Base-by-base conservation (phyloP, 2,113 vertebrate genomes). In the human region DNA sequence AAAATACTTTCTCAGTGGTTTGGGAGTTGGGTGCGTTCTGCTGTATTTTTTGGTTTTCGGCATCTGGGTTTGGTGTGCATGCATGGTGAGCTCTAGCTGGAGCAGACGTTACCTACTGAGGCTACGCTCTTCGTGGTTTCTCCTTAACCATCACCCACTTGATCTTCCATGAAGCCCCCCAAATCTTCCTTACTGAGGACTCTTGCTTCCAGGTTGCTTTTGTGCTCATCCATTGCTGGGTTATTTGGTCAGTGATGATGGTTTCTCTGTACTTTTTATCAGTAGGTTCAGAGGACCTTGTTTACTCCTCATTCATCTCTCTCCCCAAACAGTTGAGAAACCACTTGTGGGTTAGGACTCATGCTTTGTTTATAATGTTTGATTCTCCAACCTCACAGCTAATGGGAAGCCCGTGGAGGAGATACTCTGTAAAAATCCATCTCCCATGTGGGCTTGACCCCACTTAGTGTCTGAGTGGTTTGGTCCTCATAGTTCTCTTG, bases 71-170 rank as follows among this genome's bases (percentile, higher is more conserved):
- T 70, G 84, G n/a, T 25, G 5, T 10, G 7, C 10, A 2, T 27
- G 30, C 8, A 6, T 0, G 4, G 38, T 0, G 2, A 6, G 23
- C 43, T 68, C 55, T 16, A 11, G 32, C 91, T 4, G 13, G 50
- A 72, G 55, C 66, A 57, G 32, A 10, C 4, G 1, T 12, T 7
- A 10, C 59, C 22, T 55, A 20, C 64, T 6, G 35, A 57, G 61
- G 68, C 22, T n/a, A 2, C 0, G 4, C 3, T 80, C 57, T 16
- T 14, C 1, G 0, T 9, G 55, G 17, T 72, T 40, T 75, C 48
- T 35, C 4, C 55, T 40, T 59, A 11, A 25, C 50, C 3, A 0
- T 48, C 2, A 0, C 48, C 48, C 1, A 4, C 13, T 10, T 10
- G 6, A 5, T 59, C 45, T 61, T 61, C 27, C 38, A 6, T 1